phyloP scores from a whole-genome alignment of 2,888 invertebrate species.

The Watsonalla cultraria region DNA sequence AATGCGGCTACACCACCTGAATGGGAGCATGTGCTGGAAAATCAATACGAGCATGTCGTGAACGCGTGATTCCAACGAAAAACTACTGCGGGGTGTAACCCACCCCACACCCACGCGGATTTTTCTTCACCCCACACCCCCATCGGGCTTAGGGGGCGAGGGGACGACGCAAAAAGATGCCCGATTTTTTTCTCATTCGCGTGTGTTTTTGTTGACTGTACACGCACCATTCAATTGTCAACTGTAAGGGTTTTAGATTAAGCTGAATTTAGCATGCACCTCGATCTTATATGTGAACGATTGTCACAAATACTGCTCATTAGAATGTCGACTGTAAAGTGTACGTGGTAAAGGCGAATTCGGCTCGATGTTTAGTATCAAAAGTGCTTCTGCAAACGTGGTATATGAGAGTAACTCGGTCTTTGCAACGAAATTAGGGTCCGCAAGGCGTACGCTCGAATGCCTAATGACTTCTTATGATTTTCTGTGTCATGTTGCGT shows the following conservation, averaged over 20 bases:
- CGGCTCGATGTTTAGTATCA: conserved; percentile 23
- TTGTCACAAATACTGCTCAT: conserved; percentile 40
- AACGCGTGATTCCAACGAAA: conserved; percentile 75
- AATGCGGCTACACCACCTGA: conserved; percentile 54
- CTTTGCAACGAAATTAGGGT: conserved; percentile 62
- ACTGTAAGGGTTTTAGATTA: conserved; percentile 13
- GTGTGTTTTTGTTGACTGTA: conserved; percentile 67
- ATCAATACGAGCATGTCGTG: conserved; percentile 74
- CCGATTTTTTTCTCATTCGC: conserved; percentile 63
- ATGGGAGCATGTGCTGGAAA: conserved; percentile 65
- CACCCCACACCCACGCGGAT: conserved; percentile 47
- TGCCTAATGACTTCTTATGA: conserved; percentile 76
- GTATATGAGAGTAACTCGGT: conserved; percentile 58
- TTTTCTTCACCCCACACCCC: conserved; percentile 61
- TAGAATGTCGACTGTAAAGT: conserved; percentile 24
- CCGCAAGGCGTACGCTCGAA: conserved; percentile 52
- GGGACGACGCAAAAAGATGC: conserved; percentile 71
- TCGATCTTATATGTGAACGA: conserved; percentile 54
- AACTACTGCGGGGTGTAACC: conserved; percentile 60
- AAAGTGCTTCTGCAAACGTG: conserved; percentile 57
- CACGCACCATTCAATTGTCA: conserved; percentile 18
- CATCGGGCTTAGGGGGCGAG: conserved; percentile 58
- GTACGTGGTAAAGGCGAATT: conserved; percentile 13
- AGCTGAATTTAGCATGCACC: conserved; percentile 20
- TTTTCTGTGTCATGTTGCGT: conserved; percentile 69